Evolutionary conservation across 2,113 vertebrate species (phyloP), one percentile per base, ranked within the genome.

Genomic region (Brachyhypopomus occidentalis): DNA sequence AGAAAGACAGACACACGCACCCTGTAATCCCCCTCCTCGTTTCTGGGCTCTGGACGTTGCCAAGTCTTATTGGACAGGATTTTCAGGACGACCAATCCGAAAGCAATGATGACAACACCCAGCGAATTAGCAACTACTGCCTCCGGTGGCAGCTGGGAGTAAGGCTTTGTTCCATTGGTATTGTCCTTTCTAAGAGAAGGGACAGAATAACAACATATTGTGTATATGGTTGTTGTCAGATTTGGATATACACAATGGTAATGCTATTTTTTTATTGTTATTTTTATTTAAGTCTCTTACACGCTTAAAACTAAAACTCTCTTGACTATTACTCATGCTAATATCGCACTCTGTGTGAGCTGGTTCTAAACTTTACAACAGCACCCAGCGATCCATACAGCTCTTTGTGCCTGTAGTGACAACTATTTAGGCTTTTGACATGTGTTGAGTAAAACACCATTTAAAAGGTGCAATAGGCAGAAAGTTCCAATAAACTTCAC

Each of bases 41-140:
- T 72, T 5, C 82, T 76, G 0, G 87, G 77, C 0, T 96, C 95
- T 0, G 95, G 96, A 78, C 94, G 92, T 83, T 94, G 94, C 97
- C 97, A 98, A 17, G 88, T 81, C 0, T 87, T 92, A 85, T 90
- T 94, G 88, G 93, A 92, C 62, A 98, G 85, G 83, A 97, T 92
- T 5, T 89, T 94, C 34, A 96, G 86, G 70, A 98, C 94, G 22
- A 96, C 89, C 85, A 96, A 72, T 72, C 91, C 95, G 0, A 97
- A 98, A 27, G 88, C 80, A 5, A 96, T 81, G 16, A 98, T 93
- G 64, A 98, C 64, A 81, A 96, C 87, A 66, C 96, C 97, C 1
- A 96, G 78, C 0, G 67, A 83, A 80, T 98, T 98, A 60, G 89
- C 96, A 1, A 97, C 90, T 52, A 94, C 16, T 0, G 96, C 97